phyloP scores from a whole-genome alignment of 2,113 vertebrate genomes.

The Platysteira castanea region DNA sequence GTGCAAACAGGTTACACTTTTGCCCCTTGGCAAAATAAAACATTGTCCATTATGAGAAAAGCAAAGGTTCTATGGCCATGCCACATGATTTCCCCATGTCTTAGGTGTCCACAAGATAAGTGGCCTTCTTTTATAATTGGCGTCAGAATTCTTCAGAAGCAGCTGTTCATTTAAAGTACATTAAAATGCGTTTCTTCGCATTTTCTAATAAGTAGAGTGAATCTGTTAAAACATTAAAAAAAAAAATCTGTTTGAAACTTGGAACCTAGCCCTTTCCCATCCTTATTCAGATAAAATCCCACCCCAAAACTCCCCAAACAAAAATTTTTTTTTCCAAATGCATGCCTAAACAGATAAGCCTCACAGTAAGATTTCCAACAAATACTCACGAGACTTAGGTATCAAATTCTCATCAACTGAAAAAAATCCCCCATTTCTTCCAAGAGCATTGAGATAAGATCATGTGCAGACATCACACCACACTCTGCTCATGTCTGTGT shows the following conservation, averaged over 20 bases:
- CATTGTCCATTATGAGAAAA: not conserved
- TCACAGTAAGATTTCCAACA: not conserved
- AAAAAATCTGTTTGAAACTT: not conserved
- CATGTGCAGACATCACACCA: constrained; percentile 22
- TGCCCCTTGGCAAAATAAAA: not conserved
- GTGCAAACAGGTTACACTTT: not conserved
- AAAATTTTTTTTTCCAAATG: not conserved
- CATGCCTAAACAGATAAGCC: constrained; percentile 14
- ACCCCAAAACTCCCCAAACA: not conserved
- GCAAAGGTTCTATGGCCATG: not conserved
- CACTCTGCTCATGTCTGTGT: not conserved
- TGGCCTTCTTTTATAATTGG: not conserved
- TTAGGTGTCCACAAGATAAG: not conserved
- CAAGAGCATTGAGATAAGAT: constrained; percentile 25
- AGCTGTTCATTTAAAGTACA: not conserved
- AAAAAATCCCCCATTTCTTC: constrained; percentile 1
- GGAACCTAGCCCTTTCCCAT: not conserved
- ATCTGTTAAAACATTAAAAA: not conserved
- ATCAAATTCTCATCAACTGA: constrained; percentile 25
- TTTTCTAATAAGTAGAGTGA: not conserved
- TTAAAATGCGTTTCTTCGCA: not conserved
- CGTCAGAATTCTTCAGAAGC: not conserved
- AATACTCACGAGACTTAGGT: not conserved
- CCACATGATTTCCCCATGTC: not conserved
- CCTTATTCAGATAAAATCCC: not conserved